Evolutionary conservation across 2,888 invertebrate species (phyloP), one percentile per base, ranked within the genome.

Genomic region (Quadriops clusia): DNA sequence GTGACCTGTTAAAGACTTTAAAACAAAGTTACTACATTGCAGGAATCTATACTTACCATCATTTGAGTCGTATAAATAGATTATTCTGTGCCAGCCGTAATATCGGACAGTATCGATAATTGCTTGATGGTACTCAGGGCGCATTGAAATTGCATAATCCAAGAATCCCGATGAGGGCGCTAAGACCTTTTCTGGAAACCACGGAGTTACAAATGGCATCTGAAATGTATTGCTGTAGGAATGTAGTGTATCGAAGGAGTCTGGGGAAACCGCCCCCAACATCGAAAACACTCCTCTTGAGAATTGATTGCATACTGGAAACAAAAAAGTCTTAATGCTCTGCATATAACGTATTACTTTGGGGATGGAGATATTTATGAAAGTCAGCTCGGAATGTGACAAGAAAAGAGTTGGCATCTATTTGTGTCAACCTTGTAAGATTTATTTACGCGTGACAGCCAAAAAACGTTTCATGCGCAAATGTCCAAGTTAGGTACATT

Each of bases 161-260:
- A 86, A 69, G 47, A 83, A 74, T n/a, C 87, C 86, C 2, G 86
- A 86, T 10, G 87, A 85, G 17, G 87, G 87, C 7, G 84, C 80
- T 38, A 84, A 70, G 24, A 87, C 86, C 73, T 89, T 89, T 61
- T 90, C 89, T 1, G 90, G 89, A 55, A 87, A 90, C 86, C 89
- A 89, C 8, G 89, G 89, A 24, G 89, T 89, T 38, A 90, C 79
- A 58, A 90, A 90, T 20, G 90, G 90, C 84, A 90, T 86, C 65
- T 91, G 87, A 59, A 91, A 91, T 28, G 90, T 89, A 61, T 91
- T 90, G 52, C 86, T 85, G 64, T 90, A 91, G 11, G 90, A 90
- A 59, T 90, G 89, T 29, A 91, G 70, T 4, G 89, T 90, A 63
- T 90, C 89, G 58, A 90, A 91, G n/a, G 89, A 89, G 54, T 89